Evolutionary conservation across 2,888 invertebrate genomes (phyloP).

Genomic region (Odontomyia ornata): DNA sequence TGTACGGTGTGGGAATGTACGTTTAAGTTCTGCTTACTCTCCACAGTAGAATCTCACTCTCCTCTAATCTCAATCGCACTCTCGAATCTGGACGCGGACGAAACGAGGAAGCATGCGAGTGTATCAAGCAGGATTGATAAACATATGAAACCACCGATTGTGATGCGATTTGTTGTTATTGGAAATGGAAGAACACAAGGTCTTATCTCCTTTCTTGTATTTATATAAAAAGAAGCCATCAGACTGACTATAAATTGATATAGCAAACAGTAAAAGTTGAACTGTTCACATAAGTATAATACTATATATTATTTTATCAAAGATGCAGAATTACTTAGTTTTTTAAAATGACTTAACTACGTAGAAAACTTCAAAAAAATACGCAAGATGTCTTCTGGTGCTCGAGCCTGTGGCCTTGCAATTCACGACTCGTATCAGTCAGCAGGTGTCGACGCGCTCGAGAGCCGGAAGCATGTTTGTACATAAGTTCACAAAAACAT

Average conservation of each 20-base stretch:
- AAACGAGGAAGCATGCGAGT: constrained; percentile 5
- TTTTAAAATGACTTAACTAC: constrained; percentile 33
- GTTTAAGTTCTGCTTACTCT: constrained; percentile 62
- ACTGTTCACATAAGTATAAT: constrained; percentile 39
- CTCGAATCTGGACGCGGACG: not conserved
- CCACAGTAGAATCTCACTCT: constrained; percentile 58
- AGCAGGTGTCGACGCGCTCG: not conserved
- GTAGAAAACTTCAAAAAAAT: constrained; percentile 29
- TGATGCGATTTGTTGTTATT: constrained; percentile 55
- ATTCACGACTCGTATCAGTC: not conserved
- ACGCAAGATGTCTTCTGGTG: constrained; percentile 31
- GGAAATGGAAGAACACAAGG: constrained; percentile 31
- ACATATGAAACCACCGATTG: constrained; percentile 64
- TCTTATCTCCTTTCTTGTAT: constrained; percentile 29
- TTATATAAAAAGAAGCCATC: constrained; percentile 42
- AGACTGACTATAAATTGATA: constrained; percentile 47
- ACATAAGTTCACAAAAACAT: constrained; percentile 26
- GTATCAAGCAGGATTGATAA: constrained; percentile 17
- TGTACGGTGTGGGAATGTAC: constrained; percentile 95
- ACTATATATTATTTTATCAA: constrained; percentile 38
- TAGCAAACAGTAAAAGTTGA: constrained; percentile 40
- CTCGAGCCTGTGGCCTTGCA: not conserved
- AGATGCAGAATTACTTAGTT: constrained; percentile 42
- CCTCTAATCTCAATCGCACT: constrained; percentile 14
- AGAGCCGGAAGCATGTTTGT: not conserved